Conservation (phyloP, 2,113 vertebrate species). For the Oreochromis niloticus region DNA sequence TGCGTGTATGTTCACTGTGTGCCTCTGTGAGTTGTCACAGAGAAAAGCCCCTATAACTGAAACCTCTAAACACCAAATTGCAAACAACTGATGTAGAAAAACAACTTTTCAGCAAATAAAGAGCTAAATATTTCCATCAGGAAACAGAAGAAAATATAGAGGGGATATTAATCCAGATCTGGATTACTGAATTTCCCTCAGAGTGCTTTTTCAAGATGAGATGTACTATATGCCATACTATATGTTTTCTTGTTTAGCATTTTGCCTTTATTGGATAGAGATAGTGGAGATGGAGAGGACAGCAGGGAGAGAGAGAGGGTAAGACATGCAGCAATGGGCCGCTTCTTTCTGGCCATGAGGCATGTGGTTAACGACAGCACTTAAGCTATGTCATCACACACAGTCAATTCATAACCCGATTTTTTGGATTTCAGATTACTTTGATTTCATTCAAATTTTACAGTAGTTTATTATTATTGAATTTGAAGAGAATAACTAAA, state of each 20-base stretch:
- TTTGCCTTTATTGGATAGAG: neutral
- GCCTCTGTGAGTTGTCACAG: neutral
- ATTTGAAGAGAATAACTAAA: neutral
- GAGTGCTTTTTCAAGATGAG: neutral
- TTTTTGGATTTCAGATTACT: neutral
- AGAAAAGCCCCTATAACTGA: neutral
- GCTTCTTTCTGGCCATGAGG: neutral
- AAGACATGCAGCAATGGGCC: neutral
- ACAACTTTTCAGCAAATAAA: neutral
- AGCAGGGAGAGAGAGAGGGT: neutral
- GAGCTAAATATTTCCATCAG: neutral
- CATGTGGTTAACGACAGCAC: neutral
- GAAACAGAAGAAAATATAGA: neutral
- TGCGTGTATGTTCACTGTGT: neutral
- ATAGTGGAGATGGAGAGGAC: neutral
- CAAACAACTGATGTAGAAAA: neutral
- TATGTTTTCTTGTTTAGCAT: neutral
- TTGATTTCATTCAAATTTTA: neutral
- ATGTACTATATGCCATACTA: neutral
- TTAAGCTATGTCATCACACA: neutral
- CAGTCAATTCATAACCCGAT: neutral
- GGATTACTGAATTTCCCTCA: neutral
- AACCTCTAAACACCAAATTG: neutral
- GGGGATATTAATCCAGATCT: neutral
- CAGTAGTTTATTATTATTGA: neutral